Conservation (phyloP, 2,888 invertebrate genomes). For the Phytoseiulus persimilis region DNA sequence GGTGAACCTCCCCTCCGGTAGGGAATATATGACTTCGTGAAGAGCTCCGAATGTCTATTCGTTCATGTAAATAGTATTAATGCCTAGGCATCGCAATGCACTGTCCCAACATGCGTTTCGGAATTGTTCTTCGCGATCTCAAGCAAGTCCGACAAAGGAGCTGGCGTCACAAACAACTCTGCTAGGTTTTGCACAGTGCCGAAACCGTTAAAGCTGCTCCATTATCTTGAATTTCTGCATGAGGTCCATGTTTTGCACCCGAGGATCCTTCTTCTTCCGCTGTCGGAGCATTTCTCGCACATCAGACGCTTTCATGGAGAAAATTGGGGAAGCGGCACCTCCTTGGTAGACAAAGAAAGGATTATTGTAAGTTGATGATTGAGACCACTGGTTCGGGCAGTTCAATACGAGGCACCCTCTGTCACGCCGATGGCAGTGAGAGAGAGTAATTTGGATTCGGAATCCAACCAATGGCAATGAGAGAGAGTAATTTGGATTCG, state of each 20-base stretch:
- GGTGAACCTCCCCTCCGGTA: neutral
- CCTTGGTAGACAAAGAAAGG: neutral
- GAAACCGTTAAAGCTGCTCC: constrained; percentile 16
- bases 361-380: too few relatives aligned
- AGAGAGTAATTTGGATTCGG: too few relatives aligned
- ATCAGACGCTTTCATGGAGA: constrained; percentile 29
- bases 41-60: neutral
- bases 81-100: neutral
- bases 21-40: neutral
- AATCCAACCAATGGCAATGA: too few relatives aligned
- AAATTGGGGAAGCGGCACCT: constrained; percentile 10
- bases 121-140: neutral
- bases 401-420: too few relatives aligned
- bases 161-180: neutral
- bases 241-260: constrained; percentile 29
- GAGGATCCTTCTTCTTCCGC: constrained; percentile 31
- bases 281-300: constrained; percentile 30
- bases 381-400: too few relatives aligned
- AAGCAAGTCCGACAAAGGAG: neutral
- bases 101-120: neutral
- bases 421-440: too few relatives aligned
- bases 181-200: neutral
- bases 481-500: too few relatives aligned
- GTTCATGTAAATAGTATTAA: neutral
- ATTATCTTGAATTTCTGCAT: constrained; percentile 36